phyloP scores from a whole-genome alignment of 1,140 invertebrate species.

The Probaryconus sp. region DNA sequence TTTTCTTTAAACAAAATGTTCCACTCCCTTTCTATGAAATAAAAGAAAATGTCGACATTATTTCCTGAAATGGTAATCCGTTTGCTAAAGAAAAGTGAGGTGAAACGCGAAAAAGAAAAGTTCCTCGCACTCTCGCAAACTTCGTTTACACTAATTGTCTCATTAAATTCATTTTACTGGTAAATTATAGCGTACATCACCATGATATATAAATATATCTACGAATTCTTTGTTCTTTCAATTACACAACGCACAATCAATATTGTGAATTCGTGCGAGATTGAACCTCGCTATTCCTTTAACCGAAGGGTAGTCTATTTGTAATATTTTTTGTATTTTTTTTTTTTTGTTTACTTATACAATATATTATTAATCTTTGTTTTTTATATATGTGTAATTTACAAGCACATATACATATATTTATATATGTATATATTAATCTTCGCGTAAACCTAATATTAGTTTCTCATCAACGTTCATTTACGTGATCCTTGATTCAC shows the following conservation, averaged over 20 bases:
- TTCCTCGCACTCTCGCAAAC: conserved; percentile 27
- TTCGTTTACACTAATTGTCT: conserved; percentile 38
- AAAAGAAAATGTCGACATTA: too few species aligned
- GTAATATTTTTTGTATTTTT: conserved; percentile 41
- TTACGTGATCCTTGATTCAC: conserved; percentile 20
- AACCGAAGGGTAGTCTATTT: conserved; percentile 56
- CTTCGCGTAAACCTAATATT: conserved; percentile 63
- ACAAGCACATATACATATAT: conserved; percentile 65
- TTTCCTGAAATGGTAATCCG: not conserved
- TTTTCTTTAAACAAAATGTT: too few species aligned
- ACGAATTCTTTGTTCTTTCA: conserved; percentile 62
- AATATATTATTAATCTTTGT: conserved; percentile 64
- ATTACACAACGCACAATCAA: conserved; percentile 61
- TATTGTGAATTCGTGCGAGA: conserved; percentile 50
- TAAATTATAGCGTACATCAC: conserved; percentile 49
- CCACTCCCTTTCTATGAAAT: too few species aligned
- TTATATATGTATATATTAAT: conserved; percentile 67
- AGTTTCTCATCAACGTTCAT: conserved; percentile 28
- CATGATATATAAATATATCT: conserved; percentile 72
- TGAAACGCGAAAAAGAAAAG: conserved; percentile 28
- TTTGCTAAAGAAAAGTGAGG: conserved; percentile 30
- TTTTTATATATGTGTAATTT: conserved; percentile 62
- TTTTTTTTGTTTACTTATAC: conserved; percentile 53
- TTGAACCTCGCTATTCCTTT: conserved; percentile 28
- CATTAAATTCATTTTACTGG: conserved; percentile 32